Conservation (phyloP, 1,140 invertebrate genomes). For the Drosophila sp. region DNA sequence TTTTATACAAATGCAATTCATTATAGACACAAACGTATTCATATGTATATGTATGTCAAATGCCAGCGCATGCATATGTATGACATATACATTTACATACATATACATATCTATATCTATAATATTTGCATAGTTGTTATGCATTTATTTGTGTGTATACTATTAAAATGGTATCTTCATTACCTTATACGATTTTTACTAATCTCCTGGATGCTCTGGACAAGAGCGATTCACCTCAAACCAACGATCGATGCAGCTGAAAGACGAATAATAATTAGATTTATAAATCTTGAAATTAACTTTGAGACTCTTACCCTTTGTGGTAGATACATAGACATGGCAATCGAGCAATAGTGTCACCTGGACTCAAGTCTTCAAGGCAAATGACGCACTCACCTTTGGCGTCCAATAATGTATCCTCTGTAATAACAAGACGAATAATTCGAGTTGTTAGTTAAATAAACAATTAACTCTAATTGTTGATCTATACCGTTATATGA, state of each 20-base stretch:
- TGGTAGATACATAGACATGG: constrained; percentile 99
- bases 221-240: constrained; percentile 98
- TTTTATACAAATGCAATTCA: constrained; percentile 38
- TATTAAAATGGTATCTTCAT: constrained; percentile 26
- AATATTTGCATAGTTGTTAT: not conserved
- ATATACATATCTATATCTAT: constrained; percentile 22
- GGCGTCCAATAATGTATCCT: constrained; percentile 97
- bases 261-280: constrained; percentile 66
- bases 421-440: constrained; percentile 85
- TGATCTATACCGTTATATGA: constrained; percentile 96
- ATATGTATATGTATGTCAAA: constrained; percentile 28
- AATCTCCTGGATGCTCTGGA: constrained; percentile 97
- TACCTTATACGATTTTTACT: constrained; percentile 85
- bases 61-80: constrained; percentile 12
- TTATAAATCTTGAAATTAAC: not conserved
- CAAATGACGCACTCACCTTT: constrained; percentile 99
- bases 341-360: constrained; percentile 98
- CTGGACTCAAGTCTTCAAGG: constrained; percentile 97
- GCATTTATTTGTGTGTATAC: not conserved
- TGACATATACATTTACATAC: constrained; percentile 7
- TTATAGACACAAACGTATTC: not conserved
- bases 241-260: constrained; percentile 98
- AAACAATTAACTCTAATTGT: not conserved
- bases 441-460: not conserved
- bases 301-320: constrained; percentile 91